Evolutionary conservation across 1,140 invertebrate genomes (phyloP).

Genomic region (Halesus radiatus): DNA sequence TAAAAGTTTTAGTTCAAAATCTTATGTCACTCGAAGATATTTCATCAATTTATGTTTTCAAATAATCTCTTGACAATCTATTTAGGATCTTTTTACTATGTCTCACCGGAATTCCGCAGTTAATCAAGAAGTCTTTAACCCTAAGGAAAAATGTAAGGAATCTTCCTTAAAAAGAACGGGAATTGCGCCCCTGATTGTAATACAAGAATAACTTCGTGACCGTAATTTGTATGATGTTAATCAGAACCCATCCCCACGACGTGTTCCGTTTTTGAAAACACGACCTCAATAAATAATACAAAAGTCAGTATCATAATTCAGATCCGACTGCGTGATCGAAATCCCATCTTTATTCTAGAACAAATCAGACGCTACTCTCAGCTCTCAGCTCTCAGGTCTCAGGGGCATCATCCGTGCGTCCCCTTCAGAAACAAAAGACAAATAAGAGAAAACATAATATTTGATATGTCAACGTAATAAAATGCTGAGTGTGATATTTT

Average conservation of each 20-base stretch:
- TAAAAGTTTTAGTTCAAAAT: too few species aligned
- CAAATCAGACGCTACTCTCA: slow-evolving; percentile 1
- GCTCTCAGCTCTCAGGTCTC: too few species aligned
- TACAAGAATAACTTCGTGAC: neutral
- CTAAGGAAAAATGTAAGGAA: too few species aligned
- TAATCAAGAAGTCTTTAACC: too few species aligned
- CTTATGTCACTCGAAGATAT: too few species aligned
- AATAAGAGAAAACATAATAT: slow-evolving; percentile 35
- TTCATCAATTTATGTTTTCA: too few species aligned
- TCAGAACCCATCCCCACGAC: neutral
- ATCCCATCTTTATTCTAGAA: slow-evolving; percentile 10
- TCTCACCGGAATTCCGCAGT: too few species aligned
- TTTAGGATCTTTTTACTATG: too few species aligned
- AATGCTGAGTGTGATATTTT: slow-evolving; percentile 48
- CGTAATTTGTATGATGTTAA: slow-evolving; percentile 3
- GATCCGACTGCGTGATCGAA: slow-evolving; percentile 21
- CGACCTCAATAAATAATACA: neutral
- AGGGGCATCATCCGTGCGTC: slow-evolving; percentile 24
- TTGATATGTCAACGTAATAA: slow-evolving; percentile 47
- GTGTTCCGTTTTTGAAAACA: neutral
- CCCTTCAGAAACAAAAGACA: slow-evolving; percentile 33
- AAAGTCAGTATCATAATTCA: slow-evolving; percentile 28
- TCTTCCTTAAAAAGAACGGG: too few species aligned
- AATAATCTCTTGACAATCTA: too few species aligned
- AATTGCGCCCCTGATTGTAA: too few species aligned